Conservation (phyloP, 2,888 invertebrate genomes). For the Scaptomyza parva region DNA sequence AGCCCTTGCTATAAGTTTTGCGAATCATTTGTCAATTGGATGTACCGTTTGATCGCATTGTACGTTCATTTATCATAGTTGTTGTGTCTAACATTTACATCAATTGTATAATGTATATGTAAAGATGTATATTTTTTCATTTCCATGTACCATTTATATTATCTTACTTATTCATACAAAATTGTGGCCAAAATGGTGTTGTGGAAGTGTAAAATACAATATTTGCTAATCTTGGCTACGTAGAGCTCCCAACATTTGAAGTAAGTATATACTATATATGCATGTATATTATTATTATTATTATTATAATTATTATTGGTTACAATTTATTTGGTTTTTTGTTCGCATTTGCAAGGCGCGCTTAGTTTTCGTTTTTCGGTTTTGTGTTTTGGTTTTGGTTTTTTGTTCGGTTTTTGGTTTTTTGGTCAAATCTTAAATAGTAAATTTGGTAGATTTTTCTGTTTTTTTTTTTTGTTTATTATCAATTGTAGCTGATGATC, state of each 20-base stretch:
- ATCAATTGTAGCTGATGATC: conserved; percentile 44
- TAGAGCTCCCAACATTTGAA: conserved; percentile 17
- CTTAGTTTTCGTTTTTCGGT: conserved; percentile 34
- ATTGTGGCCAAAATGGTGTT: conserved; percentile 38
- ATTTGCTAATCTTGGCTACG: conserved; percentile 41
- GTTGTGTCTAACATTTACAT: no score
- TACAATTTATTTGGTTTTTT: conserved; percentile 12
- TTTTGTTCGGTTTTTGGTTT: conserved; percentile 15
- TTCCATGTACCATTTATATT: conserved; percentile 18
- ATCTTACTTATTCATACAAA: conserved; percentile 38
- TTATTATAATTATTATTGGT: not conserved
- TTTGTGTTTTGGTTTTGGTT: conserved; percentile 1
- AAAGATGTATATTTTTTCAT: no score
- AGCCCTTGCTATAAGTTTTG: conserved; percentile 2
- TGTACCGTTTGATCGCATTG: conserved; percentile 23
- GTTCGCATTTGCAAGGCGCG: conserved; percentile 39
- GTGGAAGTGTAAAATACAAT: conserved; percentile 46
- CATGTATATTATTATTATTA: no score
- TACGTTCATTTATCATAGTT: no score
- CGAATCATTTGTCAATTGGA: conserved; percentile 16
- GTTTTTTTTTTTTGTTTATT: conserved; percentile 38
- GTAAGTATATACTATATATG: conserved; percentile 8
- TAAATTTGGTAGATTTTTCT: conserved; percentile 39
- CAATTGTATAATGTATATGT: conserved; percentile 2
- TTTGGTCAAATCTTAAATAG: conserved; percentile 70